These are phyloP conservation scores for Sesamia nonagrioides DNA, from an alignment of 1,140 invertebrate genomes.

Conservation along the genomic window DNA sequence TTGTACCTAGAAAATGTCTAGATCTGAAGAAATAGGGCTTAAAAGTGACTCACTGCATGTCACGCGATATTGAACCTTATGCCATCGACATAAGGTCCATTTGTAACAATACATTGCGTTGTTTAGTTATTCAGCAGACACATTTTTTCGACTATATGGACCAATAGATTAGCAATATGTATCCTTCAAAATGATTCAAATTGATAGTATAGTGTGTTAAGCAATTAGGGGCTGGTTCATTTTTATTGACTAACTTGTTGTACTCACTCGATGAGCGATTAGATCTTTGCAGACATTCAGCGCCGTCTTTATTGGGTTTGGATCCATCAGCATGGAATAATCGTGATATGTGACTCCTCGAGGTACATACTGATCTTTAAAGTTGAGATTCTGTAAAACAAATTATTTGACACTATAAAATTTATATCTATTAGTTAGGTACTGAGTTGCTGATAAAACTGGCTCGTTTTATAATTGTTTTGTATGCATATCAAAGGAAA, in stretches of 20 bases:
- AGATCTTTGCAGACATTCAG: slow-evolving; percentile 97
- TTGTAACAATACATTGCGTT: too few relatives aligned
- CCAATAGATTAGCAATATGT: too few relatives aligned
- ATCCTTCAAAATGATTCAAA: too few relatives aligned
- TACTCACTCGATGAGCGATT: slow-evolving; percentile 91
- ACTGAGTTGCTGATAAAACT: not conserved
- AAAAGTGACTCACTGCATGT: too few relatives aligned
- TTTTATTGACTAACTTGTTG: not conserved
- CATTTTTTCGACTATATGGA: too few relatives aligned
- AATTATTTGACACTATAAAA: not conserved
- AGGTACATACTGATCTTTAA: slow-evolving; percentile 93
- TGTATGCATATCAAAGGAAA: not conserved
- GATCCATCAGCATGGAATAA: slow-evolving; percentile 96
- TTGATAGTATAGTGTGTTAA: too few relatives aligned
- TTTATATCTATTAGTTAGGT: not conserved
- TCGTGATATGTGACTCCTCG: slow-evolving; percentile 94
- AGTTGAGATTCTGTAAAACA: slow-evolving; percentile 92
- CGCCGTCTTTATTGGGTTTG: slow-evolving; percentile 97
- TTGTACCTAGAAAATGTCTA: too few relatives aligned
- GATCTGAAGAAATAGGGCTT: too few relatives aligned
- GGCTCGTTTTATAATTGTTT: slow-evolving; percentile 6
- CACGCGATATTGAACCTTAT: too few relatives aligned
- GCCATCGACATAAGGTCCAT: too few relatives aligned
- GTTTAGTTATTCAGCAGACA: too few relatives aligned
- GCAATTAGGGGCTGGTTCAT: too few relatives aligned